Evolutionary conservation across 2,888 invertebrate genomes (phyloP), one percentile per base, ranked within the genome.

Genomic region (Drosophila paranaensis): DNA sequence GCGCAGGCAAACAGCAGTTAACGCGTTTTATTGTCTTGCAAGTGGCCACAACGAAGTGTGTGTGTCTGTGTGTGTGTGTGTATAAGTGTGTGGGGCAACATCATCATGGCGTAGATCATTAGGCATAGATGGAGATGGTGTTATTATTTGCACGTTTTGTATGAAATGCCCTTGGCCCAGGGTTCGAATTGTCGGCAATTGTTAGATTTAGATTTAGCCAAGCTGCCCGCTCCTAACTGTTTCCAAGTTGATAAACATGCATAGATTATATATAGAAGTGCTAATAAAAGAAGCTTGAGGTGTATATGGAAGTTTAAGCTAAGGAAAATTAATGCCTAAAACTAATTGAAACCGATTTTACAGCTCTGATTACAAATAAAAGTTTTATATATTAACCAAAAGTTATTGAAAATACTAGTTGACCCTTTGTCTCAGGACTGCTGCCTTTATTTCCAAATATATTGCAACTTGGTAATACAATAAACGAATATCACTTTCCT

Each of bases 71-170:
- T 65, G 20, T 70, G 30, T 8, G 30, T 33, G 42, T 56, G 67
- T 68, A 68, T 63, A 57, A 58, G 54, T 73, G 53, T 60, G 53
- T 46, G 55, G 40, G 58, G 46, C 73, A 75, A 63, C 74, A 62
- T 56, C 71, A 75, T 54, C 84, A 86, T 86, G 88, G 84, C 84
- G 82, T 60, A 87, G 91, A 91, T 91, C 91, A 91, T 91, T 91
- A 89, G 84, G 45, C 61, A 25, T 56, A 74, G 77, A 77, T 77
- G 89, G 77, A 91, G 91, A 91, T 91, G 91, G 91, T 91, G 91
- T 90, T 91, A 91, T 91, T 91, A 91, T 91, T 91, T 91, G 91
- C 91, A 91, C 91, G 91, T 88, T 91, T 91, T 91, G 91, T 91
- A 91, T 88, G 91, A 91, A 90, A 87, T 81, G 81, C 84, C 82